A percentile compares a stretch with the other conserved stretches of the same genome.
phyloP scores from a whole-genome alignment of 2,888 invertebrate genomes.

The Adelognathus sp. region DNA sequence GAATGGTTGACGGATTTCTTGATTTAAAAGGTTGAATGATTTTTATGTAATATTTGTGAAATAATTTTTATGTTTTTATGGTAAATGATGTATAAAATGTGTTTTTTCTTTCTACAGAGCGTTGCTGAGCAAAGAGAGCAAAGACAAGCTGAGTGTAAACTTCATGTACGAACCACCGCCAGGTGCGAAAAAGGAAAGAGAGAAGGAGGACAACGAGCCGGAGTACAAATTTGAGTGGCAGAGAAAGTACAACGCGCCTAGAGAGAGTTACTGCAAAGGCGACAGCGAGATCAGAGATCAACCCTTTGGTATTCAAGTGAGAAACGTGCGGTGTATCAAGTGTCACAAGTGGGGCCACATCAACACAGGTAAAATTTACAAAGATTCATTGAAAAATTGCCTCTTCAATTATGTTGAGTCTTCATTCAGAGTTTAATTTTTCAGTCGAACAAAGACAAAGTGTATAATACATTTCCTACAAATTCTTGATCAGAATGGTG shows the following conservation, averaged over 20 bases:
- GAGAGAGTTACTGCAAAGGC: constrained; percentile 99
- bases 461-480: no score
- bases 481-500: no score
- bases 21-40: no score
- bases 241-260: constrained; percentile 98
- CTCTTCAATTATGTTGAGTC: no score
- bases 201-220: constrained; percentile 95
- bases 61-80: no score
- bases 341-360: constrained; percentile 99
- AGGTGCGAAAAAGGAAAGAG: constrained; percentile 95
- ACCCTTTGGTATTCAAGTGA: constrained; percentile 98
- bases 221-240: constrained; percentile 99
- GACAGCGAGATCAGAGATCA: constrained; percentile 99
- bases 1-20: not conserved
- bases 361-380: constrained; percentile 94
- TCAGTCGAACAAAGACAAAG: no score
- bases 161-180: constrained; percentile 99
- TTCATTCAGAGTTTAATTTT: no score
- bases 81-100: no score
- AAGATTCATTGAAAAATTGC: no score
- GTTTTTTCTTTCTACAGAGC: no score
- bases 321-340: constrained; percentile 99
- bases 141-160: constrained; percentile 98
- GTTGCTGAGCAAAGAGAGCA: constrained; percentile 98
- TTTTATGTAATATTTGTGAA: no score